phyloP scores from a whole-genome alignment of 2,888 invertebrate species.

The Portevinia maculata region DNA sequence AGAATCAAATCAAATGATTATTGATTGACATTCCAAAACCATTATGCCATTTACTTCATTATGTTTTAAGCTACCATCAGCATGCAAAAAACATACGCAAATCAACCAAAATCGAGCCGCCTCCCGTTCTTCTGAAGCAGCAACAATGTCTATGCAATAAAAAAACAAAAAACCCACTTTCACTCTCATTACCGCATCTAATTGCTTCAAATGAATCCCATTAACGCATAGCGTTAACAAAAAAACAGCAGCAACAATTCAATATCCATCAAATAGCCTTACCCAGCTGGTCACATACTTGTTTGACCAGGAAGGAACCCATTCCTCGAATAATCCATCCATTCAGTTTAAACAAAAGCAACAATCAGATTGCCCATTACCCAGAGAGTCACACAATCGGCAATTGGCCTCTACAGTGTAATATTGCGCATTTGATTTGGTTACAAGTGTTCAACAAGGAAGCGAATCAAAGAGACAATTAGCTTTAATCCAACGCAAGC shows the following conservation, averaged over 20 bases:
- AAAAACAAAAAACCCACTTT: constrained; percentile 6
- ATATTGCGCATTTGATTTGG: constrained; percentile 6
- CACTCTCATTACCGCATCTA: constrained; percentile 19
- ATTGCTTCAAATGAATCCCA: constrained; percentile 28
- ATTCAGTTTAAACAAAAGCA: constrained; percentile 27
- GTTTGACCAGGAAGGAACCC: constrained; percentile 47
- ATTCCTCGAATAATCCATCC: constrained; percentile 4
- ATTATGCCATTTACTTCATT: too few species aligned
- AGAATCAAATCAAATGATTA: too few species aligned
- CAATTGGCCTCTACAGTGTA: constrained; percentile 16
- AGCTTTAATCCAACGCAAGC: constrained; percentile 40
- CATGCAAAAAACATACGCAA: too few species aligned
- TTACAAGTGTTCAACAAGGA: constrained; percentile 42
- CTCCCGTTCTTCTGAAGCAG: neutral
- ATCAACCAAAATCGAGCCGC: too few species aligned
- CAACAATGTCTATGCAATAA: neutral
- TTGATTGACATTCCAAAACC: too few species aligned
- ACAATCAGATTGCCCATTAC: constrained; percentile 18
- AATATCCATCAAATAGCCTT: neutral
- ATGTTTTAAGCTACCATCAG: too few species aligned
- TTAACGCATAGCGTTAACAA: constrained; percentile 18
- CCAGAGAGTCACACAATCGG: constrained; percentile 23
- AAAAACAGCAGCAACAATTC: neutral
- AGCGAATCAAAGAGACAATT: constrained; percentile 50
- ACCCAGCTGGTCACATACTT: constrained; percentile 21